phyloP scores from a whole-genome alignment of 2,113 vertebrate genomes.

The Danio rerio region DNA sequence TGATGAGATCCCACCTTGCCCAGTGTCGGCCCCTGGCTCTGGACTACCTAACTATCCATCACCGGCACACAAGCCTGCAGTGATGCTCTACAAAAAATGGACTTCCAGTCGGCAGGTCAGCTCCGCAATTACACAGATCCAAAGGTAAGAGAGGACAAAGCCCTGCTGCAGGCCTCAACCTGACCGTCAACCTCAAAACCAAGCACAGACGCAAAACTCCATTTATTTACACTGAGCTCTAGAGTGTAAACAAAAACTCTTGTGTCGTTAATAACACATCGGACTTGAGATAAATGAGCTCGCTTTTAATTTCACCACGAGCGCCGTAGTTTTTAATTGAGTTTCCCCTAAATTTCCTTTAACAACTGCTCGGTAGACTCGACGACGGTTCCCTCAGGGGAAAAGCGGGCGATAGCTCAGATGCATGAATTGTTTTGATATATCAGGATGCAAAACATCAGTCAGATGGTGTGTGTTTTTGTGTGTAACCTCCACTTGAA shows the following conservation, averaged over 20 bases:
- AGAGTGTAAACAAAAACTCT: slow-evolving; percentile 51
- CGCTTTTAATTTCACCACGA: slow-evolving; percentile 6
- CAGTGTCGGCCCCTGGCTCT: slow-evolving; percentile 48
- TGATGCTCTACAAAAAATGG: slow-evolving; percentile 18
- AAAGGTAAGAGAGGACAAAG: slow-evolving; percentile 45
- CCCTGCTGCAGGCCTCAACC: slow-evolving; percentile 50
- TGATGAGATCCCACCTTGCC: slow-evolving; percentile 49
- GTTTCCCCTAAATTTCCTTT: slow-evolving; percentile 3
- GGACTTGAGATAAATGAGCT: slow-evolving; percentile 47
- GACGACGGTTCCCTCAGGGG: slow-evolving; percentile 24
- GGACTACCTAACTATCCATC: slow-evolving; percentile 58
- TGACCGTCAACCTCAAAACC: slow-evolving; percentile 27
- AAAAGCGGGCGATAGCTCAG: slow-evolving; percentile 28
- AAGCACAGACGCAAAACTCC: background rate
- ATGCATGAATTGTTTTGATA: slow-evolving; percentile 42
- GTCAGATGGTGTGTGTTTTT: slow-evolving; percentile 44
- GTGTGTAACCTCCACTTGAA: slow-evolving; percentile 45
- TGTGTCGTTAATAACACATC: slow-evolving; percentile 39
- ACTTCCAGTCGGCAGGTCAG: slow-evolving; percentile 44
- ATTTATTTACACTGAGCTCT: slow-evolving; percentile 53
- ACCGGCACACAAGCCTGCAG: slow-evolving; percentile 51
- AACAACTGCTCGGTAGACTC: slow-evolving; percentile 6
- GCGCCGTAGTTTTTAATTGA: slow-evolving; percentile 10
- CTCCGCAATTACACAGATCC: slow-evolving; percentile 42
- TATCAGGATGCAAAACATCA: slow-evolving; percentile 34